phyloP scores from a whole-genome alignment of 2,797 vertebrate species.

The Cryptoblepharus egeriae region DNA sequence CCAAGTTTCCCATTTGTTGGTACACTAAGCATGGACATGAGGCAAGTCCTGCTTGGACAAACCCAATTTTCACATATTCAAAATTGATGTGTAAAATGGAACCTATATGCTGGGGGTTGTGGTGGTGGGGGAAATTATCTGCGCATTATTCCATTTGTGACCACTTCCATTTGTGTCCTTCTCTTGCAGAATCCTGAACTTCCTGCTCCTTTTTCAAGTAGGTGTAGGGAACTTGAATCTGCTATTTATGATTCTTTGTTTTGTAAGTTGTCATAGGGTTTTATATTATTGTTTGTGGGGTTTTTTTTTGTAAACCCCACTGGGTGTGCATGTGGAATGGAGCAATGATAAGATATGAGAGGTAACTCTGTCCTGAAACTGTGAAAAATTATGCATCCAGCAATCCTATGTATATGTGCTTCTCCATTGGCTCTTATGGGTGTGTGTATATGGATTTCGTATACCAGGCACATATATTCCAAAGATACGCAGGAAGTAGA shows the following conservation, averaged over 20 bases:
- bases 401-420: neutral
- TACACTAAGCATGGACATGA: no score
- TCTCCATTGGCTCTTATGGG: neutral
- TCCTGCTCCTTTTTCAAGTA: neutral
- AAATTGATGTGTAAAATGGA: no score
- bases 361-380: neutral
- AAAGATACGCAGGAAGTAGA: neutral
- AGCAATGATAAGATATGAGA: neutral
- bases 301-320: neutral
- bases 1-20: no score
- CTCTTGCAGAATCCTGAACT: neutral
- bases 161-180: neutral
- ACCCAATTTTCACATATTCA: no score
- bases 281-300: neutral
- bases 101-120: no score
- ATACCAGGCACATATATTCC: neutral
- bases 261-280: neutral
- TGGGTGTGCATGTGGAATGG: neutral
- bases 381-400: neutral
- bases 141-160: no score
- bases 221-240: neutral
- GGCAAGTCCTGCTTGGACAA: no score
- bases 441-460: neutral
- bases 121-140: no score
- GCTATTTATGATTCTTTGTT: neutral